Conservation (phyloP, 2,888 invertebrate genomes). For the Maniola hyperantus region DNA sequence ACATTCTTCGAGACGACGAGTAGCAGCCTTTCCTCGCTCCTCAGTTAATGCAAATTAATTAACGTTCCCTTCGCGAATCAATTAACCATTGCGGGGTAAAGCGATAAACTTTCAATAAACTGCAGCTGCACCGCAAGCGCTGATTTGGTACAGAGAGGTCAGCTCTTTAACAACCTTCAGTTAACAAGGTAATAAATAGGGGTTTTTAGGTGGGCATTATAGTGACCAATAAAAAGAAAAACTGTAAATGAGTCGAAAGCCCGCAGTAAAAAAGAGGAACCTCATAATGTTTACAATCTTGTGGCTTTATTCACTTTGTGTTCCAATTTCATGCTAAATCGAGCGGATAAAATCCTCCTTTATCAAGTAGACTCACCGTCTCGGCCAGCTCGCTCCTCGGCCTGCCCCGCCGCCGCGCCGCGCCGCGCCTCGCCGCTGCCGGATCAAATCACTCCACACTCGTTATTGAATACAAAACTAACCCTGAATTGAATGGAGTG, state of each 20-base stretch:
- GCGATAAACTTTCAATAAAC: conserved; percentile 76
- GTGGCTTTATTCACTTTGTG: conserved; percentile 83
- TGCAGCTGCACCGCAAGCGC: conserved; percentile 54
- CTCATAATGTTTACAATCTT: conserved; percentile 82
- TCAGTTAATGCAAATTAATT: conserved; percentile 50
- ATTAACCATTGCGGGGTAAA: conserved; percentile 65
- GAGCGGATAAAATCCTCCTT: conserved; percentile 80
- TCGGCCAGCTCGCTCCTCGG: conserved; percentile 53
- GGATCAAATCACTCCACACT: conserved; percentile 46
- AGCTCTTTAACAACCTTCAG: conserved; percentile 74
- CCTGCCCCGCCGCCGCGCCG: conserved; percentile 40
- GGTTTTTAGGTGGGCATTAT: conserved; percentile 63
- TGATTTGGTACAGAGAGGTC: conserved; percentile 62
- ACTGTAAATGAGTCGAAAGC: conserved; percentile 78
- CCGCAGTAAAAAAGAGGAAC: conserved; percentile 77
- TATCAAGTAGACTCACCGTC: conserved; percentile 80
- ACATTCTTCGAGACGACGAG: conserved; percentile 47
- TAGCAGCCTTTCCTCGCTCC: conserved; percentile 41
- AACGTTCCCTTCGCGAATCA: conserved; percentile 65
- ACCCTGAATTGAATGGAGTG: conserved; percentile 69
- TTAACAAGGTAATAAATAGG: conserved; percentile 81
- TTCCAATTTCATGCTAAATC: conserved; percentile 83
- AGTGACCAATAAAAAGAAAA: conserved; percentile 75
- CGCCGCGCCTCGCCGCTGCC: conserved; percentile 37
- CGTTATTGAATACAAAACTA: conserved; percentile 70